Evolutionary conservation across 2,888 invertebrate species (phyloP).

Genomic region (Cataglyphis cursor): DNA sequence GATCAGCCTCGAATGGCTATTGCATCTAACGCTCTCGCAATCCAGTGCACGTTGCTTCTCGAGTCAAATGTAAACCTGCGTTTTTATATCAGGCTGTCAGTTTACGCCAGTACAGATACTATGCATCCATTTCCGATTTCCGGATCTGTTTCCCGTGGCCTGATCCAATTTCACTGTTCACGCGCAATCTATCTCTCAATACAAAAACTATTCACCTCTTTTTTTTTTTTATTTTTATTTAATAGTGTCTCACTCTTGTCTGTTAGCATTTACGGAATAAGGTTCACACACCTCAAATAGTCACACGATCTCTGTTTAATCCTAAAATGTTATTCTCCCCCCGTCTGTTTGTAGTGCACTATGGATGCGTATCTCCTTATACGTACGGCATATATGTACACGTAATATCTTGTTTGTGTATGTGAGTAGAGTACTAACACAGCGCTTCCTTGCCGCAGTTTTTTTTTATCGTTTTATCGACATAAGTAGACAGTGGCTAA

Average conservation of each 20-base stretch:
- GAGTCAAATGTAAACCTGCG: slow-evolving; percentile 5
- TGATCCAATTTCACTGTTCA: slow-evolving; percentile 52
- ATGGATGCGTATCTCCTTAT: slow-evolving; percentile 45
- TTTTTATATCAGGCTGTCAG: background rate
- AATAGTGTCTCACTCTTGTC: slow-evolving; percentile 77
- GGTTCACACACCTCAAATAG: slow-evolving; percentile 73
- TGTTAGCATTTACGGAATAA: slow-evolving; percentile 76
- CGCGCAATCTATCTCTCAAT: slow-evolving; percentile 65
- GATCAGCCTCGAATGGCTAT: slow-evolving; percentile 54
- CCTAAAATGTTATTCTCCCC: slow-evolving; percentile 66
- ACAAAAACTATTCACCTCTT: slow-evolving; percentile 77
- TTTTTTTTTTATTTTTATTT: slow-evolving; percentile 64
- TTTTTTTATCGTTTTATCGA: slow-evolving; percentile 57
- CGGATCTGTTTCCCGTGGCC: slow-evolving; percentile 64
- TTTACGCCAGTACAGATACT: background rate
- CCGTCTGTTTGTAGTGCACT: slow-evolving; percentile 31
- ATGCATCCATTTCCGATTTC: slow-evolving; percentile 81
- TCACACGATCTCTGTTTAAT: slow-evolving; percentile 76
- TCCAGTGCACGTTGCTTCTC: slow-evolving; percentile 24
- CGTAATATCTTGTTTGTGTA: slow-evolving; percentile 35
- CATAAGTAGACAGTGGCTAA: slow-evolving; percentile 70
- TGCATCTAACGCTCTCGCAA: slow-evolving; percentile 59
- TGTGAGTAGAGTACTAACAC: slow-evolving; percentile 44
- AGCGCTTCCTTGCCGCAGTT: slow-evolving; percentile 37
- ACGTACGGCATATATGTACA: slow-evolving; percentile 66